phyloP scores from a whole-genome alignment of 2,888 invertebrate genomes.

The Amphipoea oculea region DNA sequence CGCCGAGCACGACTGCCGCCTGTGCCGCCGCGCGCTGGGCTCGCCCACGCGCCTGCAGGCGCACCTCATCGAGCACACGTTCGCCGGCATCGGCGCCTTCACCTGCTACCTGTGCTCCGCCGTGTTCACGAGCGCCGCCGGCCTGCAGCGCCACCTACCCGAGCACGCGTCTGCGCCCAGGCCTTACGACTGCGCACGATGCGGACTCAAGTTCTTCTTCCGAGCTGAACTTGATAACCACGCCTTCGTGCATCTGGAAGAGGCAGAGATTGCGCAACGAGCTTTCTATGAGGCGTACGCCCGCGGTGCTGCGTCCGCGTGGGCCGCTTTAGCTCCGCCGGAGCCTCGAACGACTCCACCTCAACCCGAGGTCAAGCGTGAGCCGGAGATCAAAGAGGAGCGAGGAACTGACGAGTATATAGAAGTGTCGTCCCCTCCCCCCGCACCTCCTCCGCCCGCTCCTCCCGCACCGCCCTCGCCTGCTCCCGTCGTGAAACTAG shows the following conservation, averaged over 20 bases:
- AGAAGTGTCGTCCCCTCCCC: constrained; percentile 86
- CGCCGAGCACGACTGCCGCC: constrained; percentile 93
- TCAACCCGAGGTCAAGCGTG: constrained; percentile 79
- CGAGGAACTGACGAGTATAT: constrained; percentile 86
- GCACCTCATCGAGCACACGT: constrained; percentile 98
- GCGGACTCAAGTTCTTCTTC: constrained; percentile 97
- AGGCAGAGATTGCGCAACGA: constrained; percentile 88
- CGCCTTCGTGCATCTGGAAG: constrained; percentile 90
- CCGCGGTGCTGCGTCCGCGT: constrained; percentile 85
- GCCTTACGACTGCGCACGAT: constrained; percentile 96
- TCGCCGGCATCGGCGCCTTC: constrained; percentile 95
- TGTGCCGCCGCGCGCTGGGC: constrained; percentile 94
- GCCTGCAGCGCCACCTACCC: constrained; percentile 95
- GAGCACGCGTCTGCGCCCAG: constrained; percentile 95
- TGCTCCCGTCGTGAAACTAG: constrained; percentile 82
- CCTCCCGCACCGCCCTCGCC: constrained; percentile 69
- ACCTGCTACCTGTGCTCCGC: constrained; percentile 97
- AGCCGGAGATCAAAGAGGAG: constrained; percentile 87
- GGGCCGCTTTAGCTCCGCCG: constrained; percentile 85
- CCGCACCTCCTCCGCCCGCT: constrained; percentile 73
- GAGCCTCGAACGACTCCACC: constrained; percentile 72
- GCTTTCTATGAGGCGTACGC: constrained; percentile 88
- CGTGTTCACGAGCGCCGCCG: constrained; percentile 95
- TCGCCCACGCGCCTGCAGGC: constrained; percentile 94
- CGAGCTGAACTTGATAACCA: constrained; percentile 98